Conservation (phyloP, 2,113 vertebrate species). For the Cranoglanis bouderius region DNA sequence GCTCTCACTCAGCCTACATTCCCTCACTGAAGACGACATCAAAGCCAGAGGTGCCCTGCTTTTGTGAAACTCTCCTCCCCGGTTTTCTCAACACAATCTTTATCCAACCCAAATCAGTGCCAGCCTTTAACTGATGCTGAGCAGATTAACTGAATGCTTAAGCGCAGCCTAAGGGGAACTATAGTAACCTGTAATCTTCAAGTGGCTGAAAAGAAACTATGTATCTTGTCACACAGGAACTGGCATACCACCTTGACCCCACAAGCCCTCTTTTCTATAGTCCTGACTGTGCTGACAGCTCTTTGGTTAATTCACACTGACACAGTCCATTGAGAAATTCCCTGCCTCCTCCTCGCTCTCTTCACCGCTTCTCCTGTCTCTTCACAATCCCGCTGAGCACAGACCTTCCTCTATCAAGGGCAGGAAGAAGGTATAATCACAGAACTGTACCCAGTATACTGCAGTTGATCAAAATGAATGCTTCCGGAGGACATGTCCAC, state of each 20-base stretch:
- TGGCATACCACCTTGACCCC: slow-evolving; percentile 62
- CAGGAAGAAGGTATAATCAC: slow-evolving; percentile 29
- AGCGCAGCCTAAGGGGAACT: slow-evolving; percentile 79
- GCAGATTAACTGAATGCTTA: slow-evolving; percentile 82
- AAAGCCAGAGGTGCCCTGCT: slow-evolving; percentile 80
- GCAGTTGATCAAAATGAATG: neutral
- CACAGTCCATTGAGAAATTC: slow-evolving; percentile 46
- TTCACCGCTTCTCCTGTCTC: slow-evolving; percentile 19
- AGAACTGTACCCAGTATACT: slow-evolving; percentile 3
- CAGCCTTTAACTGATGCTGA: slow-evolving; percentile 89
- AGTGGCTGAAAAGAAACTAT: slow-evolving; percentile 84
- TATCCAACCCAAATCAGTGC: slow-evolving; percentile 78
- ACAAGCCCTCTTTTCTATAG: slow-evolving; percentile 70
- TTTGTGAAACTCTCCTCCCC: slow-evolving; percentile 78
- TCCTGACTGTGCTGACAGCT: slow-evolving; percentile 53
- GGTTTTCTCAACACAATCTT: slow-evolving; percentile 83
- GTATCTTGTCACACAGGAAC: slow-evolving; percentile 87
- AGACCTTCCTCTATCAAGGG: slow-evolving; percentile 42
- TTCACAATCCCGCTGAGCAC: slow-evolving; percentile 37
- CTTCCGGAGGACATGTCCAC: neutral
- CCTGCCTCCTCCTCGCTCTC: slow-evolving; percentile 33
- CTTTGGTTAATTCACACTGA: slow-evolving; percentile 52
- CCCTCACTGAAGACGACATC: slow-evolving; percentile 78
- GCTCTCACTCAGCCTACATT: slow-evolving; percentile 69
- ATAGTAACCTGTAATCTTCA: slow-evolving; percentile 81